Evolutionary conservation across 2,797 vertebrate species (phyloP), one percentile per base, ranked within the genome.

Genomic region (Oreonectes daqikongensis): DNA sequence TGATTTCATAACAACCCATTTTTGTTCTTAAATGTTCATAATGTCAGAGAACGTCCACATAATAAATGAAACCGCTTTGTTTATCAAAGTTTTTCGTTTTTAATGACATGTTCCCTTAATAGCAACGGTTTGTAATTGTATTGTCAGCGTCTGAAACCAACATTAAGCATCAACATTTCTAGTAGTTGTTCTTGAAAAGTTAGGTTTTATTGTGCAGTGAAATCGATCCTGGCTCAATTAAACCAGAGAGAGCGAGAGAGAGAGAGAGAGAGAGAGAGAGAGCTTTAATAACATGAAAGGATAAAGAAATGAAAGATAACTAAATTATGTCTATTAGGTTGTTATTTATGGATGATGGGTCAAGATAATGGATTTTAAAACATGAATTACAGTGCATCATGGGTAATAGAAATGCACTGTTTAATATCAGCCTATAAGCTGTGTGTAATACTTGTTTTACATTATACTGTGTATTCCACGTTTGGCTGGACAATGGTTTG

Each of bases 151-250:
- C 28, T 30, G 28, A 30, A 30, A 2, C 28, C 28, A 30, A 30
- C 28, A 30, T 30, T 30, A 30, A 30, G 28, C n/a, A n/a, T n/a
- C n/a, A n/a, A n/a, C n/a, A n/a, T n/a, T n/a, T n/a, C n/a, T n/a
- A n/a, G n/a, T n/a, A n/a, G n/a, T n/a, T n/a, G n/a, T n/a, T n/a
- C n/a, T n/a, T n/a, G n/a, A n/a, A n/a, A n/a, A n/a, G n/a, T n/a
- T n/a, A 87, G 89, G 89, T 89, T 90, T 81, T 90, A 84, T 81
- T 86, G 86, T 73, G 80, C 63, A 85, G 85, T 75, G 84, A 90
- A 90, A 88, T 93, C 69, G 81, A 95, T 94, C 89, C 87, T 85
- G 86, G 90, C 87, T 91, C 88, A 85, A 89, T 91, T 91, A 91
- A 85, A 42, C 11, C 9, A 73, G 20, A 35, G 11, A 85, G 80